Conservation (phyloP, 2,888 invertebrate genomes). For the Melanchra persicariae region DNA sequence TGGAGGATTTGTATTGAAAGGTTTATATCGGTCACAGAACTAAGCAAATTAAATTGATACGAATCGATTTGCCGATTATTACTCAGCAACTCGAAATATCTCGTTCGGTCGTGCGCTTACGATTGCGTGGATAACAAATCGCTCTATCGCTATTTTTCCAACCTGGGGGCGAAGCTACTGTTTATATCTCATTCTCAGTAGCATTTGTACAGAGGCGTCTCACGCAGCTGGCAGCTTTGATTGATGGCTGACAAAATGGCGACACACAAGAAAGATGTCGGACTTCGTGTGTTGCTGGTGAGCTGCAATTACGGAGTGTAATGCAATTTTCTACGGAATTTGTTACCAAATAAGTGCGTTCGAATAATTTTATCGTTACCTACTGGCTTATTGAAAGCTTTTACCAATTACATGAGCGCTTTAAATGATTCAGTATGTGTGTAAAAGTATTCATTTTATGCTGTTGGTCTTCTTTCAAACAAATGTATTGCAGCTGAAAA, state of each 20-base stretch:
- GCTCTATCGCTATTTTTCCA: conserved; percentile 56
- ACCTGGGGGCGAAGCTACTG: conserved; percentile 37
- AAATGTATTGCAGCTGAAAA: not conserved
- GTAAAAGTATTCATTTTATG: not conserved
- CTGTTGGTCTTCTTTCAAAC: not conserved
- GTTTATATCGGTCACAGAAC: conserved; percentile 6
- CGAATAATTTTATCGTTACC: not conserved
- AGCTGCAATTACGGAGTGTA: conserved; percentile 17
- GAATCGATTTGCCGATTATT: conserved; percentile 39
- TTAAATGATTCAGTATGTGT: not conserved
- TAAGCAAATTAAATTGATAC: conserved; percentile 31
- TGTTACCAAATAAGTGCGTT: conserved; percentile 10
- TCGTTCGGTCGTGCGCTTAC: conserved; percentile 36
- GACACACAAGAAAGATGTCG: conserved; percentile 57
- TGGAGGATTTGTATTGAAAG: conserved; percentile 9
- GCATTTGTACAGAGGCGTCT: conserved; percentile 52
- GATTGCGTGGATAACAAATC: conserved; percentile 45
- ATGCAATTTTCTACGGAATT: conserved; percentile 31
- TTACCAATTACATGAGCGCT: not conserved
- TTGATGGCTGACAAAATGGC: conserved; percentile 59
- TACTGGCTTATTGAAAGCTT: not conserved
- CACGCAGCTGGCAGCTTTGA: conserved; percentile 48
- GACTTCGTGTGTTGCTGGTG: conserved; percentile 25
- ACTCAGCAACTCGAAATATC: conserved; percentile 52
- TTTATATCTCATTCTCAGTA: conserved; percentile 34